Conservation (phyloP, 2,797 vertebrate genomes). For the Pampus argenteus region DNA sequence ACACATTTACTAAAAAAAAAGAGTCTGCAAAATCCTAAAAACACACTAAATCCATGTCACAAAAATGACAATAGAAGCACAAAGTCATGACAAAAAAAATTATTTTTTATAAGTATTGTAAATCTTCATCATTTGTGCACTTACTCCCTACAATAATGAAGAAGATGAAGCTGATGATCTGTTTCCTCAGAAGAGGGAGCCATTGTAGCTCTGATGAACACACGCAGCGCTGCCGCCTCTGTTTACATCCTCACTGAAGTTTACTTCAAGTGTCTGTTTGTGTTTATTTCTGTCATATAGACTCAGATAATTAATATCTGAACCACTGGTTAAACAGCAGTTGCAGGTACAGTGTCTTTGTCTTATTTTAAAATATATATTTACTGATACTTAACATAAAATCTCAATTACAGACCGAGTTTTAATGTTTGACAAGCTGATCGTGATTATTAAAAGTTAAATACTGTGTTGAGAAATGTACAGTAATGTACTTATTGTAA, state of each 20-base stretch:
- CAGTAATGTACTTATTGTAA: no score
- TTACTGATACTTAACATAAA: neutral
- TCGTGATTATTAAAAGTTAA: neutral
- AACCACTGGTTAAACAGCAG: neutral
- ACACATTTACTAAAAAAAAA: neutral
- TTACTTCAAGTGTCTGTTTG: neutral
- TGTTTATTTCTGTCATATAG: neutral
- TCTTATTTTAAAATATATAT: neutral
- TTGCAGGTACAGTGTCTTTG: neutral
- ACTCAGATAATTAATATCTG: neutral
- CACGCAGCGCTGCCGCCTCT: neutral
- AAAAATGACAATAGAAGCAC: neutral
- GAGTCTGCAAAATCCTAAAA: neutral
- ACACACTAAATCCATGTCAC: neutral
- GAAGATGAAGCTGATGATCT: neutral
- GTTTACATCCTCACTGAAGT: conserved; percentile 5
- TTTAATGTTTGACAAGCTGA: neutral
- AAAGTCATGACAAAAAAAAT: neutral
- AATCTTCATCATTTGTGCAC: neutral
- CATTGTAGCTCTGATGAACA: conserved; percentile 70
- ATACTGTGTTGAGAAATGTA: no score
- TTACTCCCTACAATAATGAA: no score
- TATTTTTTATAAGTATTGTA: no score
- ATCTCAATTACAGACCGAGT: neutral
- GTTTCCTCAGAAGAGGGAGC: conserved; percentile 72